Evolutionary conservation across 2,888 invertebrate species (phyloP), one percentile per base, ranked within the genome.

Genomic region (Ectemnius cavifrons): DNA sequence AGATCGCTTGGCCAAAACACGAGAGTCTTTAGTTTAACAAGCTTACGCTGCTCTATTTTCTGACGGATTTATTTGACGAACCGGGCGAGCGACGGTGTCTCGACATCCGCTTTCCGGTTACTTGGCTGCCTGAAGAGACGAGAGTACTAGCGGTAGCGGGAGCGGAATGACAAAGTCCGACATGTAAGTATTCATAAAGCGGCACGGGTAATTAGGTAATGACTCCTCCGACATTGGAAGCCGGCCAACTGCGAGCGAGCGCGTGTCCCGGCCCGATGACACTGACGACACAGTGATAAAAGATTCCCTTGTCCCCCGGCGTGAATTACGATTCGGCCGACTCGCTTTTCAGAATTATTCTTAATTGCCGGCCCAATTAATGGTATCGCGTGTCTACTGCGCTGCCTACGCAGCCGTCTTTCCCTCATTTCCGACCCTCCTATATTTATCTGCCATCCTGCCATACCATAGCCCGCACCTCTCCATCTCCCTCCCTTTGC

Each of bases 141-240:
- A 14, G 52, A 52, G n/a, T 14, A 52, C 2, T 2, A 66, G 45
- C 58, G 63, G 56, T 70, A 71, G n/a, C 14, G 16, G 67, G 14
- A 66, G 45, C 52, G 63, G 56, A 69, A 71, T 73, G 79, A 67
- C 75, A 71, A 63, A 69, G 68, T 47, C 67, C 71, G 77, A 82
- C 80, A 56, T 70, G 71, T 71, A 72, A 81, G 76, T 76, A 81
- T 78, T 76, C 81, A 76, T 73, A 83, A 82, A 82, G 79, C 82
- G 69, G 79, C n/a, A 70, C 71, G 75, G 73, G 82, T 81, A 84
- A 82, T 82, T 82, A 82, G 84, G 81, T 83, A 83, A 82, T 73
- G 83, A 76, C 84, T 78, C 62, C 69, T 68, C 63, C 47, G 57
- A 66, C 69, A 69, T 74, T 84, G 82, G 82, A 81, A 77, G 64